Evolutionary conservation across 1,140 invertebrate genomes (phyloP), one percentile per base, ranked within the genome.

Genomic region (Hetaerina americana): DNA sequence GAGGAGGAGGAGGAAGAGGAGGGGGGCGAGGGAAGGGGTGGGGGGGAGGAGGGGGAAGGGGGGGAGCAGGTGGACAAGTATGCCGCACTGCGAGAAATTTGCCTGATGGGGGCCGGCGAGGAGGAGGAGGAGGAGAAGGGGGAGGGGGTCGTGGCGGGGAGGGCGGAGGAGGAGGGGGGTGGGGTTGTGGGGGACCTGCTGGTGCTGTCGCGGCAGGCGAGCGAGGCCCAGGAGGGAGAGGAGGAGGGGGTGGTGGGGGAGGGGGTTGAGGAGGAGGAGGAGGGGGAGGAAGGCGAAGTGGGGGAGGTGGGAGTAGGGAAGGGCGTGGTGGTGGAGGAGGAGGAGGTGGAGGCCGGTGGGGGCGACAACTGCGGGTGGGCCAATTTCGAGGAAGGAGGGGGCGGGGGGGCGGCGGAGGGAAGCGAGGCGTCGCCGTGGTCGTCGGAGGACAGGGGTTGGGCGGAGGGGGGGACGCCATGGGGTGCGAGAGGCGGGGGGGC

Each of bases 401-500:
- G 71, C 69, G 80, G 74, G 74, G 82, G 80, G 73, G 80, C 74
- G 72, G 78, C 76, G 79, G 79, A 79, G 82, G 80, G 83, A 76
- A 85, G 86, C 66, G 85, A 82, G 66, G 84, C 86, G 5, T 90
- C 89, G 0, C 89, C 89, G 0, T 91, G 90, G 87, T 92, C 90
- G 0, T 89, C 89, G 0, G 90, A 92, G 79, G 89, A 88, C 0
- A 88, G 71, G 89, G 91, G 73, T 84, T 85, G 71, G 80, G 81
- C 26, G 15, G 67, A 18, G 15, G 27, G 27, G 2, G 40, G 40
- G 40, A 57, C n/a, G n/a, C n/a, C n/a, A n/a, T n/a, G n/a, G 27
- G 25, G 25, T 12, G 24, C n/a, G 5, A 66, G 25, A 40, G 15
- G 25, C 25, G 18, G n/a, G 1, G 27, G n/a, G 27, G 49, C 0